A percentile compares a stretch with the other conserved stretches of the same genome.
These are phyloP conservation scores for Poecilia picta DNA, from an alignment of 2,797 vertebrate species.

Conservation along the genomic window DNA sequence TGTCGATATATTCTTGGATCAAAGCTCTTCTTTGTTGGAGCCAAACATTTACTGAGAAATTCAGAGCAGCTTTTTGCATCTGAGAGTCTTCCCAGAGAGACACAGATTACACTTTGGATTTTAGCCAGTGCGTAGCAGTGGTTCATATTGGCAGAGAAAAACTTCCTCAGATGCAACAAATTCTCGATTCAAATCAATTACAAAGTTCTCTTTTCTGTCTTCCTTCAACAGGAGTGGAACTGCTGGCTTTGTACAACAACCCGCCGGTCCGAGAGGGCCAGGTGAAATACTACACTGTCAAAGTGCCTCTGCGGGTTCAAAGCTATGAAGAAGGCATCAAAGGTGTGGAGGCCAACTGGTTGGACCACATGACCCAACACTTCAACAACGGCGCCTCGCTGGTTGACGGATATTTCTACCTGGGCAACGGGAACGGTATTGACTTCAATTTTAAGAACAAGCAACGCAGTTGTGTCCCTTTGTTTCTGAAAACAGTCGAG, in stretches of 20 bases:
- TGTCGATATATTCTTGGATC: background rate
- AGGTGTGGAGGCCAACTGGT: slow-evolving; percentile 93
- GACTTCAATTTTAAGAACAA: background rate
- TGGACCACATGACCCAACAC: slow-evolving; percentile 98
- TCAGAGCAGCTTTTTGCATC: slow-evolving; percentile 33
- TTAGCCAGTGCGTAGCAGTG: slow-evolving; percentile 30
- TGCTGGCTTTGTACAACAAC: slow-evolving; percentile 93
- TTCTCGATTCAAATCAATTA: background rate
- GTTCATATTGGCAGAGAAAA: slow-evolving; percentile 31
- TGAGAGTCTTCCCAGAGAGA: slow-evolving; percentile 25
- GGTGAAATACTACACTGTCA: slow-evolving; percentile 91
- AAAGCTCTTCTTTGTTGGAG: slow-evolving; percentile 2
- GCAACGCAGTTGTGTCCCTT: background rate
- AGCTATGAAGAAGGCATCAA: slow-evolving; percentile 85
- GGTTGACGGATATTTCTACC: slow-evolving; percentile 92
- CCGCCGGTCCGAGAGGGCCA: slow-evolving; percentile 81
- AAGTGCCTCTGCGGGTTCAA: slow-evolving; percentile 91
- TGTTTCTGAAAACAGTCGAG: background rate
- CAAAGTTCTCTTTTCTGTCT: slow-evolving; percentile 2
- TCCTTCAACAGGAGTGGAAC: slow-evolving; percentile 80
- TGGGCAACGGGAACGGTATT: slow-evolving; percentile 86
- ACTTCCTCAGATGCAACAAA: slow-evolving; percentile 27
- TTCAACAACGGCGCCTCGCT: slow-evolving; percentile 94
- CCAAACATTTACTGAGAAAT: slow-evolving; percentile 26
- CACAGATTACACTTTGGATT: slow-evolving; percentile 42